Percentiles rank a stretch among this genome's conserved stretches.
phyloP scores from a whole-genome alignment of 1,140 invertebrate species.

The Adelges cooleyi region DNA sequence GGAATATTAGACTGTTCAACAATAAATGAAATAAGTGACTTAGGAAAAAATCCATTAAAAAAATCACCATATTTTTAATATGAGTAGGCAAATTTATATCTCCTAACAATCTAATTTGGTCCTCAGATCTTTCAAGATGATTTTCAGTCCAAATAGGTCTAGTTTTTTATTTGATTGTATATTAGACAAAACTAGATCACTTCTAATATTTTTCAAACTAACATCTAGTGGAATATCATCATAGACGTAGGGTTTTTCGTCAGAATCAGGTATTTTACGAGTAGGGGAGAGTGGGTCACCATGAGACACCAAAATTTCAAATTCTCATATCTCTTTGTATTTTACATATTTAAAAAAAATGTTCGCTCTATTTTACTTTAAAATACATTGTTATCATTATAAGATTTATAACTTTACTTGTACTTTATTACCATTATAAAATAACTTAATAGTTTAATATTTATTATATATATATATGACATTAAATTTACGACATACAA shows the following conservation, averaged over 20 bases:
- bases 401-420: no score
- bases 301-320: no score
- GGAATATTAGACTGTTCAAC: not conserved
- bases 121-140: not conserved
- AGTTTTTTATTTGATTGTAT: not conserved
- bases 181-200: not conserved
- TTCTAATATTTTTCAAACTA: not conserved
- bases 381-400: no score
- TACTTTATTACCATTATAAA: no score
- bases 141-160: not conserved
- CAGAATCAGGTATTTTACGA: not conserved
- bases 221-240: not conserved
- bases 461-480: no score
- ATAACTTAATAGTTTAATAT: no score
- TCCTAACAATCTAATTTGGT: not conserved
- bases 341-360: no score
- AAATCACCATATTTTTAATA: not conserved
- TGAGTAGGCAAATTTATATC: not conserved
- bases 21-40: not conserved
- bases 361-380: no score
- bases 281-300: no score
- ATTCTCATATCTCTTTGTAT: no score
- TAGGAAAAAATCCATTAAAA: not conserved
- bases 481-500: no score
- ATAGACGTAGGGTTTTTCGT: not conserved